Conservation (phyloP, 1,140 invertebrate genomes). For the Pseudobourletiella spinata region DNA sequence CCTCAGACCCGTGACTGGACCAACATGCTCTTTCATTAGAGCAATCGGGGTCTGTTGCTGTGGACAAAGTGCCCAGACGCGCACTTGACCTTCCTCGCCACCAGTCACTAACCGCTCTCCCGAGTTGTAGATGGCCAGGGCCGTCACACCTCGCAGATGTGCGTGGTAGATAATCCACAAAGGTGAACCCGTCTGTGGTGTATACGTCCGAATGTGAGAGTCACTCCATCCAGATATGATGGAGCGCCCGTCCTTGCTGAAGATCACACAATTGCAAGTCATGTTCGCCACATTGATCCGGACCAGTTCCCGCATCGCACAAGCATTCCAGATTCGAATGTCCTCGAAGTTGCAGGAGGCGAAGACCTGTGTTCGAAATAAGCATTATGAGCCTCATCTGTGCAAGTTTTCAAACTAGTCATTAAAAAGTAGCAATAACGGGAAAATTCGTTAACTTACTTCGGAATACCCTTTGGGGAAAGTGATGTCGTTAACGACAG, state of each 20-base stretch:
- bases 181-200: slow-evolving; percentile 65
- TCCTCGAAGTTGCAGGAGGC: slow-evolving; percentile 72
- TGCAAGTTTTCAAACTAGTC: neutral
- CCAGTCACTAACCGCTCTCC: slow-evolving; percentile 68
- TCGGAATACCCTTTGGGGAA: slow-evolving; percentile 60
- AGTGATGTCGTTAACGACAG: slow-evolving; percentile 65
- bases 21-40: slow-evolving; percentile 80
- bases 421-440: too few relatives aligned
- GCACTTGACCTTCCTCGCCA: slow-evolving; percentile 56
- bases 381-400: neutral
- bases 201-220: slow-evolving; percentile 61
- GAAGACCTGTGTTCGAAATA: slow-evolving; percentile 58
- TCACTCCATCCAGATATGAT: slow-evolving; percentile 46
- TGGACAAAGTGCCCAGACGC: slow-evolving; percentile 61
- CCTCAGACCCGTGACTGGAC: slow-evolving; percentile 68
- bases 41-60: slow-evolving; percentile 53
- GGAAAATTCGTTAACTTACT: too few relatives aligned
- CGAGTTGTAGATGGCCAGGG: slow-evolving; percentile 60
- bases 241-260: slow-evolving; percentile 65
- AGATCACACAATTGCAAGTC: slow-evolving; percentile 64
- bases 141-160: slow-evolving; percentile 65
- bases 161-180: slow-evolving; percentile 74
- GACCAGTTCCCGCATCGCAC: slow-evolving; percentile 64
- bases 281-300: slow-evolving; percentile 77
- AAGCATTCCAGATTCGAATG: slow-evolving; percentile 72